A percentile compares a stretch with the other conserved stretches of the same genome.
Evolutionary conservation across 2,888 invertebrate species (phyloP).

Genomic region (Eretmocerus hayati): DNA sequence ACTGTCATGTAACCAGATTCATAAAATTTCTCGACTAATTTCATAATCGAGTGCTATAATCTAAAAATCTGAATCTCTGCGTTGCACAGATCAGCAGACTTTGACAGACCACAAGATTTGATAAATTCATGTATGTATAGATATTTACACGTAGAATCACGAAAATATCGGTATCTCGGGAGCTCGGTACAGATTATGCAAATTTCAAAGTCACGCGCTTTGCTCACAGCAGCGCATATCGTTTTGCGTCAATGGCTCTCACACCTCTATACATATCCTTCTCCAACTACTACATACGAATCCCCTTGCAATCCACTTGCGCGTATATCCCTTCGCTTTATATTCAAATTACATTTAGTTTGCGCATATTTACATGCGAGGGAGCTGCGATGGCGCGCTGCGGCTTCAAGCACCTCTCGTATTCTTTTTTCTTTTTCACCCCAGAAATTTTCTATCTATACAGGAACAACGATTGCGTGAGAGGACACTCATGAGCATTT

Average conservation of each 20-base stretch:
- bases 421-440: too few relatives aligned
- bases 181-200: slow-evolving; percentile 18
- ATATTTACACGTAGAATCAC: slow-evolving; percentile 33
- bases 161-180: slow-evolving; percentile 32
- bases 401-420: slow-evolving; percentile 10
- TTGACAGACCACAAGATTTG: slow-evolving; percentile 1
- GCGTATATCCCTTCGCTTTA: slow-evolving; percentile 9
- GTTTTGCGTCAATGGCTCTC: slow-evolving; percentile 9
- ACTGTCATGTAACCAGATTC: too few relatives aligned
- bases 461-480: slow-evolving; percentile 12
- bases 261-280: neutral
- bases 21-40: too few relatives aligned
- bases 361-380: slow-evolving; percentile 24
- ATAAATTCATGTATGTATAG: slow-evolving; percentile 3
- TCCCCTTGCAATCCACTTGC: neutral
- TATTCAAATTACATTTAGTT: slow-evolving; percentile 23
- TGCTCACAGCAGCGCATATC: slow-evolving; percentile 11
- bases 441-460: slow-evolving; percentile 15
- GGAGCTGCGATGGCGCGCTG: slow-evolving; percentile 6
- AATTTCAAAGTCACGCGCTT: neutral
- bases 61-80: too few relatives aligned
- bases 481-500: neutral
- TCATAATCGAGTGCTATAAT: too few relatives aligned
- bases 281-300: neutral
- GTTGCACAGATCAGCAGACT: slow-evolving; percentile 1